Percentiles rank a stretch among this genome's conserved stretches.
These are phyloP conservation scores for Dufourea novaeangliae DNA, from an alignment of 1,140 invertebrate genomes.

Conservation along the genomic window DNA sequence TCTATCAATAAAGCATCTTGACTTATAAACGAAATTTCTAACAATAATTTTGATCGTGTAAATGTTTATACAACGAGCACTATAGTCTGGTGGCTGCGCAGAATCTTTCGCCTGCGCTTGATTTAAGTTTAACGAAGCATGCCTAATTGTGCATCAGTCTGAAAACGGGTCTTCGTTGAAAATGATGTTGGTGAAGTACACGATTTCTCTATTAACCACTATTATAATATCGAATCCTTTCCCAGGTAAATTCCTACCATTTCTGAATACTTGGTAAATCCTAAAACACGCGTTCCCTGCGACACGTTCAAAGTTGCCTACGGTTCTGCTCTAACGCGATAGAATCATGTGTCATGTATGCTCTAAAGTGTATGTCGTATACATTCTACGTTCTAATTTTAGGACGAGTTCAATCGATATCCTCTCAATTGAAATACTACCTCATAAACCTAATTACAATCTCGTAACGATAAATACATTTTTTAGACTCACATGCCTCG, in stretches of 20 bases:
- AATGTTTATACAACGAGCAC: neutral
- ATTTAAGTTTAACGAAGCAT: conserved; percentile 59
- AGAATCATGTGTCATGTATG: neutral
- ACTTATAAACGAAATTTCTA: neutral
- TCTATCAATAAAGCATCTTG: neutral
- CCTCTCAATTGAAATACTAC: neutral
- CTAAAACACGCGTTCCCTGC: too few relatives aligned
- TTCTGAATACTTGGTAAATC: too few relatives aligned
- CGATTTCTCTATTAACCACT: conserved; percentile 19
- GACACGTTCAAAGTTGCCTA: neutral
- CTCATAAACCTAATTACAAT: neutral
- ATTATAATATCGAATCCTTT: conserved; percentile 8
- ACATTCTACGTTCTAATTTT: neutral
- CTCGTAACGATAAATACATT: neutral
- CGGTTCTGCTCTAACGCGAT: too few relatives aligned
- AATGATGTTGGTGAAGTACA: conserved; percentile 50
- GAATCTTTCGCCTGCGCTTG: conserved; percentile 55
- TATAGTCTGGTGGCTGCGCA: conserved; percentile 52
- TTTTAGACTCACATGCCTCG: conserved; percentile 61
- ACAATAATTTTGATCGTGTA: neutral
- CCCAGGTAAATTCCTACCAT: conserved; percentile 14
- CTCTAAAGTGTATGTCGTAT: conserved; percentile 1
- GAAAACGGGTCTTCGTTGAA: conserved; percentile 58
- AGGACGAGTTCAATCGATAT: neutral
- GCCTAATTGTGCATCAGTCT: conserved; percentile 65